phyloP scores from a whole-genome alignment of 2,113 vertebrate species.

The Silurus meridionalis region DNA sequence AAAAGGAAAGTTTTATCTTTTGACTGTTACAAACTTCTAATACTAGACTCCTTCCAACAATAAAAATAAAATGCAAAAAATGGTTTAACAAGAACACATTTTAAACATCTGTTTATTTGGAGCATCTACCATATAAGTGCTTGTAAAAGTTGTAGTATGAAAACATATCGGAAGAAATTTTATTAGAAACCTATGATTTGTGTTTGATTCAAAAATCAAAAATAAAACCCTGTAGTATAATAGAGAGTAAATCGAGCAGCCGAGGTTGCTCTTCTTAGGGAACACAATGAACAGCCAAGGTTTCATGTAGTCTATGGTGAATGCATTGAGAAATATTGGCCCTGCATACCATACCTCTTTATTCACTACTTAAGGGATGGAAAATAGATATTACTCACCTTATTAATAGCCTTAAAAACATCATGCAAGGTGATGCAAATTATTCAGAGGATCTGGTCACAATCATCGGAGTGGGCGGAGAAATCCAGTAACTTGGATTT shows the following conservation, averaged over 20 bases:
- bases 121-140: neutral
- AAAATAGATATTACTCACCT: neutral
- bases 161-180: neutral
- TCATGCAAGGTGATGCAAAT: neutral
- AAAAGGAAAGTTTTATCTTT: neutral
- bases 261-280: neutral
- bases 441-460: neutral
- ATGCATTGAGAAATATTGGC: neutral
- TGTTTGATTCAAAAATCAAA: neutral
- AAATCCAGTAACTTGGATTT: slow-evolving; percentile 24
- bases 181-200: neutral
- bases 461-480: slow-evolving; percentile 16
- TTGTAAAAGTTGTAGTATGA: neutral
- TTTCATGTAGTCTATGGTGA: neutral
- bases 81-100: neutral
- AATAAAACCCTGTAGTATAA: neutral
- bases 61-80: neutral
- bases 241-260: neutral
- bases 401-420: slow-evolving; percentile 12
- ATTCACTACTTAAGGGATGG: neutral
- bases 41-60: neutral
- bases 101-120: neutral
- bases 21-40: neutral
- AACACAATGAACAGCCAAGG: neutral
- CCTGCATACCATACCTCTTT: neutral